These are phyloP conservation scores for Ditula angustiorana DNA, from an alignment of 2,888 invertebrate genomes.

Conservation along the genomic window DNA sequence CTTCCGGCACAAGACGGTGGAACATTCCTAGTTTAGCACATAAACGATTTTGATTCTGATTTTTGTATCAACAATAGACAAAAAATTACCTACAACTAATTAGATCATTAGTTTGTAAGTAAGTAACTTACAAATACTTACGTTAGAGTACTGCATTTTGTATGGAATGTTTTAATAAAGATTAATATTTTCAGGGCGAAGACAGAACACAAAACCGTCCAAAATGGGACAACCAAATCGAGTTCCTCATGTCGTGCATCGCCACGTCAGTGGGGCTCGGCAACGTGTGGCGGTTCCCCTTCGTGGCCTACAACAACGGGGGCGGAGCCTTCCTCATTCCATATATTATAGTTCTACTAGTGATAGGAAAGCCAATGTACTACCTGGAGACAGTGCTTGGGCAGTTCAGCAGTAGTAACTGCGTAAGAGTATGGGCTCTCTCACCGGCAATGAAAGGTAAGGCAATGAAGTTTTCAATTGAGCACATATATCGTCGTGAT, in stretches of 20 bases:
- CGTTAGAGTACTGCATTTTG: no score
- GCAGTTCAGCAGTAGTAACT: constrained; percentile 93
- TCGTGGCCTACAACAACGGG: constrained; percentile 88
- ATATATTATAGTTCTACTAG: constrained; percentile 88
- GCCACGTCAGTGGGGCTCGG: constrained; percentile 90
- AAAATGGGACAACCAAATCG: constrained; percentile 88
- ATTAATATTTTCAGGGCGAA: constrained; percentile 31
- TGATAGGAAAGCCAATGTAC: constrained; percentile 93
- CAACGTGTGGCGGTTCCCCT: constrained; percentile 88
- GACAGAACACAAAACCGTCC: constrained; percentile 57
- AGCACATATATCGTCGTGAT: no score
- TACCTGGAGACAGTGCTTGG: constrained; percentile 93
- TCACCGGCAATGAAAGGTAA: constrained; percentile 92
- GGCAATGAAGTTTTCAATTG: no score
- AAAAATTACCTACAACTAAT: no score
- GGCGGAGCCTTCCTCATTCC: constrained; percentile 91
- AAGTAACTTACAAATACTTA: no score
- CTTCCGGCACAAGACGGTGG: no score
- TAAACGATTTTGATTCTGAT: no score
- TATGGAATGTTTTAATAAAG: background rate
- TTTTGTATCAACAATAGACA: no score
- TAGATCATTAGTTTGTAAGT: no score
- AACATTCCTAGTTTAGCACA: no score
- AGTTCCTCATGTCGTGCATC: constrained; percentile 91
- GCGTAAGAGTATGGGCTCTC: constrained; percentile 89